These are phyloP conservation scores for Aphyosemion australe DNA, from an alignment of 2,113 vertebrate genomes.

Conservation along the genomic window DNA sequence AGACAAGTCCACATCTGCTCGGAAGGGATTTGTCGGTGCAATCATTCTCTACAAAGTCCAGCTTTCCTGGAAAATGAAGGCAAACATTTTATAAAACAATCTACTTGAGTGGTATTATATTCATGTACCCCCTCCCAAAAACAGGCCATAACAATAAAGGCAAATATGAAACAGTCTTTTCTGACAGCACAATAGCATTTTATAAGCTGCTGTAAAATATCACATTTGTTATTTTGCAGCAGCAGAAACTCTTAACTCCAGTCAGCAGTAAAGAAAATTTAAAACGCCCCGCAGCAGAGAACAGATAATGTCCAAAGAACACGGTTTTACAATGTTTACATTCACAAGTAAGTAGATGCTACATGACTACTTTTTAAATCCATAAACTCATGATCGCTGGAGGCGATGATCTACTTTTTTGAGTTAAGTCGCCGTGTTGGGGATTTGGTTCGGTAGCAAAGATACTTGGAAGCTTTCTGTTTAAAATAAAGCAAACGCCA, in stretches of 20 bases:
- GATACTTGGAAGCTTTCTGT: neutral
- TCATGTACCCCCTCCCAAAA: neutral
- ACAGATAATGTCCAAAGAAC: neutral
- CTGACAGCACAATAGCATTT: slow-evolving; percentile 3
- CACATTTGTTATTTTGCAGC: neutral
- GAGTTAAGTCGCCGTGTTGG: too few relatives aligned
- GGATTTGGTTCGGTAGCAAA: neutral
- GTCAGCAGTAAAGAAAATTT: neutral
- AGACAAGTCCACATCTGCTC: neutral
- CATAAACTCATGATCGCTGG: neutral
- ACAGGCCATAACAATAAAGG: neutral
- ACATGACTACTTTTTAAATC: neutral
- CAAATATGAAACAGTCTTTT: slow-evolving; percentile 4
- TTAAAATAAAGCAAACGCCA: too few relatives aligned
- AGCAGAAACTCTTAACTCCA: neutral
- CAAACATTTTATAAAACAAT: slow-evolving; percentile 4
- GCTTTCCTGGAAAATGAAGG: neutral
- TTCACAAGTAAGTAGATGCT: neutral
- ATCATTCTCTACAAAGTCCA: neutral
- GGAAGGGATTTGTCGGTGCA: neutral
- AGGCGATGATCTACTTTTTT: neutral
- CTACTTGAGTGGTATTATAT: slow-evolving; percentile 11
- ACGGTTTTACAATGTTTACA: neutral
- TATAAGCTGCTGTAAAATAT: slow-evolving; percentile 4
- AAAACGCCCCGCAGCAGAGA: too few relatives aligned